Percentiles rank a stretch among this genome's conserved stretches.
Evolutionary conservation across 2,888 invertebrate genomes (phyloP).

Genomic region (Drepana falcataria): DNA sequence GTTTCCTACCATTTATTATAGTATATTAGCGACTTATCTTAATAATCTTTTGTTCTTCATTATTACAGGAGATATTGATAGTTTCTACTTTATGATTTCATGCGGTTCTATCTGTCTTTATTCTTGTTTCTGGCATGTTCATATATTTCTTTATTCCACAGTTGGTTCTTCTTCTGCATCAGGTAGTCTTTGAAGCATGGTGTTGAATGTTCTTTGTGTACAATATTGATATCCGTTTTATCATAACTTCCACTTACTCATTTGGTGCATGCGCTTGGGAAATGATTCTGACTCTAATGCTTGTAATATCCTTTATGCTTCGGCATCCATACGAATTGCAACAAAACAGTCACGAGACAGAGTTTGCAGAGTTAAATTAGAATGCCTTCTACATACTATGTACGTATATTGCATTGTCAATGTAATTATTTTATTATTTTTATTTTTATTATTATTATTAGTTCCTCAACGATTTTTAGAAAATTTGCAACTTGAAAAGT

Average conservation of each 20-base stretch:
- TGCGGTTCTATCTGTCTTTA: slow-evolving; percentile 64
- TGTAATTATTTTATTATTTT: slow-evolving; percentile 10
- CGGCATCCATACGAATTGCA: slow-evolving; percentile 57
- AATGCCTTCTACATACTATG: slow-evolving; percentile 45
- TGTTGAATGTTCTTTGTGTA: slow-evolving; percentile 57
- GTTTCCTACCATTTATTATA: slow-evolving; percentile 36
- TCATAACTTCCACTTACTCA: slow-evolving; percentile 49
- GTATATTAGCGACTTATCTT: slow-evolving; percentile 65
- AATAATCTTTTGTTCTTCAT: slow-evolving; percentile 74
- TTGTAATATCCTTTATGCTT: slow-evolving; percentile 40
- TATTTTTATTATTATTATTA: slow-evolving; percentile 1
- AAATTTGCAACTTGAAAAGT: slow-evolving; percentile 1
- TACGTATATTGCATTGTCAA: slow-evolving; percentile 30
- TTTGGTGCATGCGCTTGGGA: slow-evolving; percentile 54
- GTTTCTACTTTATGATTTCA: slow-evolving; percentile 71
- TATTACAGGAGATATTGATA: slow-evolving; percentile 77
- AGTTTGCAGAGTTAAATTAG: slow-evolving; percentile 57
- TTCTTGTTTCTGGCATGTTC: slow-evolving; percentile 70
- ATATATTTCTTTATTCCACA: slow-evolving; percentile 67
- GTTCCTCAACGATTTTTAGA: slow-evolving; percentile 8
- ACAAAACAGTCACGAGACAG: slow-evolving; percentile 75
- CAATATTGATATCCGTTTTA: slow-evolving; percentile 37
- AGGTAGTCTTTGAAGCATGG: slow-evolving; percentile 70
- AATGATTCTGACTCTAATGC: slow-evolving; percentile 48
- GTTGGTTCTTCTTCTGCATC: slow-evolving; percentile 66